phyloP scores from a whole-genome alignment of 2,797 vertebrate species.

The Pagetopsis macropterus region DNA sequence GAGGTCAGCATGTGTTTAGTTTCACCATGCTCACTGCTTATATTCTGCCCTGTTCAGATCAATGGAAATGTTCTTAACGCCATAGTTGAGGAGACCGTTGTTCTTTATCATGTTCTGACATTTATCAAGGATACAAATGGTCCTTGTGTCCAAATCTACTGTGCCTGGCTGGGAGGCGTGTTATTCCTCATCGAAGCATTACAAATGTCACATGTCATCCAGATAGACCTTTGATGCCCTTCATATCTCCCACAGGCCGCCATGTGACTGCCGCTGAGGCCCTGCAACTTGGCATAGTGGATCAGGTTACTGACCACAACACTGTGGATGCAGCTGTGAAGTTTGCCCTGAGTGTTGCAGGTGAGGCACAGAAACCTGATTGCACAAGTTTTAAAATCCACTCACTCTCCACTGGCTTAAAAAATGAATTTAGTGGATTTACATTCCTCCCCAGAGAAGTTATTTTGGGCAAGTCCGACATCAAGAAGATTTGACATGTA shows the following conservation, averaged over 20 bases:
- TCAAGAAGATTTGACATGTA: slow-evolving; percentile 52
- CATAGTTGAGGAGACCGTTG: neutral
- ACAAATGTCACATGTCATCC: slow-evolving; percentile 5
- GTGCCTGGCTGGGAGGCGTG: neutral
- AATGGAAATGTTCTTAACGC: neutral
- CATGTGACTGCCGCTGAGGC: slow-evolving; percentile 87
- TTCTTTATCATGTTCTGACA: neutral
- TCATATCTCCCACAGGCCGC: slow-evolving; percentile 82
- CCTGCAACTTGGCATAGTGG: slow-evolving; percentile 89
- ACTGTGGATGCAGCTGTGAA: slow-evolving; percentile 83
- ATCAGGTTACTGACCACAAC: slow-evolving; percentile 85
- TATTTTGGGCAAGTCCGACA: slow-evolving; percentile 60
- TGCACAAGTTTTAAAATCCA: slow-evolving; percentile 19
- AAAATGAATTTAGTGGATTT: slow-evolving; percentile 21
- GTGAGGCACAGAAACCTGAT: slow-evolving; percentile 75
- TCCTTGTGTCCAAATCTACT: neutral
- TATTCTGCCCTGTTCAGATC: neutral
- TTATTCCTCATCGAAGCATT: slow-evolving; percentile 12
- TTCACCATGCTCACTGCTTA: neutral
- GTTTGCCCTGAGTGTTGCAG: slow-evolving; percentile 85
- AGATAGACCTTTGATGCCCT: slow-evolving; percentile 35
- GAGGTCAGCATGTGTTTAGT: slow-evolving; percentile 55
- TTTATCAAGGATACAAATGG: too few relatives aligned
- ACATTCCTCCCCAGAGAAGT: slow-evolving; percentile 39
- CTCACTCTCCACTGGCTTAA: slow-evolving; percentile 23